Evolutionary conservation across 2,797 vertebrate species (phyloP).

Genomic region (Nothura maculosa): DNA sequence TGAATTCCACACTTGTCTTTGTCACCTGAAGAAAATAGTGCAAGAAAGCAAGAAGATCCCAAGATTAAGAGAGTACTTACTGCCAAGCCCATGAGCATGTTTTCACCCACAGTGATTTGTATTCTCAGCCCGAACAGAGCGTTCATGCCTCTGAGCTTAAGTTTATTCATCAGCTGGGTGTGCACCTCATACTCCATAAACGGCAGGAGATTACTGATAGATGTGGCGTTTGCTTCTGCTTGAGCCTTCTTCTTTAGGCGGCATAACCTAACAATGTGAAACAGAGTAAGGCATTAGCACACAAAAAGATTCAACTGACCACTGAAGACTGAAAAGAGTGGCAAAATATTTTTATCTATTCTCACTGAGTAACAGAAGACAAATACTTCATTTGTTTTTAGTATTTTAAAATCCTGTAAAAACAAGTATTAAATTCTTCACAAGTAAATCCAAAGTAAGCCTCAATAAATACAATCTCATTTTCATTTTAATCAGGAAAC

Average conservation of each 20-base stretch:
- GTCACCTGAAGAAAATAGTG: neutral
- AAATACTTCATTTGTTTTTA: neutral
- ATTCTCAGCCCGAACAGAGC: conserved; percentile 95
- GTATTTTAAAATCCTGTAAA: neutral
- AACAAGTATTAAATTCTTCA: neutral
- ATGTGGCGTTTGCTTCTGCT: conserved; percentile 95
- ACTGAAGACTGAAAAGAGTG: rapidly evolving
- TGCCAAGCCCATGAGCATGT: conserved; percentile 95
- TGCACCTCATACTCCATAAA: conserved; percentile 99
- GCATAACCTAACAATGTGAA: conserved; percentile 86
- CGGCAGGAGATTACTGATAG: conserved; percentile 95
- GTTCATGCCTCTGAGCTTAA: conserved; percentile 97
- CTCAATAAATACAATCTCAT: neutral
- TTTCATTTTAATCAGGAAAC: neutral
- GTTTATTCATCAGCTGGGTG: conserved; percentile 98
- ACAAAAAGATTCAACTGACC: neutral
- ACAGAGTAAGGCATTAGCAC: neutral
- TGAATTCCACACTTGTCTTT: neutral
- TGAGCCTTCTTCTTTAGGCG: conserved; percentile 98
- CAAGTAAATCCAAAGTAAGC: neutral
- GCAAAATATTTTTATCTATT: neutral
- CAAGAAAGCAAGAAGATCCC: neutral
- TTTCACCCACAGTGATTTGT: conserved; percentile 97
- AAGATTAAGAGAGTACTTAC: conserved; percentile 83
- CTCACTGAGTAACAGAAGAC: neutral